Conservation (phyloP, 2,113 vertebrate genomes). For the Tychaedon coryphoeus region DNA sequence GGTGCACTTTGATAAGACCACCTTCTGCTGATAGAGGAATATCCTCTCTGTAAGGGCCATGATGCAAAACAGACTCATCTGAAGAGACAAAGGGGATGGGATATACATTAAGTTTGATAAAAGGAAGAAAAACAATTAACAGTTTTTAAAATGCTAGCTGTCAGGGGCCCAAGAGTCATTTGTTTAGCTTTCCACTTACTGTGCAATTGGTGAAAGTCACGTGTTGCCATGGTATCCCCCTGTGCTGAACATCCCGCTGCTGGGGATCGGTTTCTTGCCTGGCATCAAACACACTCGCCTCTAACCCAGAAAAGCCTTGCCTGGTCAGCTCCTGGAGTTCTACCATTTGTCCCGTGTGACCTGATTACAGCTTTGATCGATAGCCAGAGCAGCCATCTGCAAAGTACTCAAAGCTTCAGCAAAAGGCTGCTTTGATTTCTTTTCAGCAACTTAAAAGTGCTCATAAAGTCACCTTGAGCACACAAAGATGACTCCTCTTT, state of each 20-base stretch:
- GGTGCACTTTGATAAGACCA: neutral
- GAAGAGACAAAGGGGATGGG: neutral
- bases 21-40: neutral
- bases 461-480: neutral
- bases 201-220: neutral
- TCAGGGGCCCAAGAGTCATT: neutral
- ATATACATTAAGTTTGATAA: neutral
- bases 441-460: neutral
- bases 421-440: conserved; percentile 15
- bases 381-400: conserved; percentile 29
- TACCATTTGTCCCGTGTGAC: neutral
- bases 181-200: neutral
- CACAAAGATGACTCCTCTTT: neutral
- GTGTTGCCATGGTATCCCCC: rapidly evolving
- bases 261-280: rapidly evolving
- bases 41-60: neutral
- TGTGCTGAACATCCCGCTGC: neutral
- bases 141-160: neutral
- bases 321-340: neutral
- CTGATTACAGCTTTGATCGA: neutral
- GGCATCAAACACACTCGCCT: neutral
- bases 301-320: neutral
- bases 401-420: neutral
- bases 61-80: neutral
- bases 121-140: neutral